phyloP scores from a whole-genome alignment of 2,797 vertebrate genomes.

The Ficedula albicollis region DNA sequence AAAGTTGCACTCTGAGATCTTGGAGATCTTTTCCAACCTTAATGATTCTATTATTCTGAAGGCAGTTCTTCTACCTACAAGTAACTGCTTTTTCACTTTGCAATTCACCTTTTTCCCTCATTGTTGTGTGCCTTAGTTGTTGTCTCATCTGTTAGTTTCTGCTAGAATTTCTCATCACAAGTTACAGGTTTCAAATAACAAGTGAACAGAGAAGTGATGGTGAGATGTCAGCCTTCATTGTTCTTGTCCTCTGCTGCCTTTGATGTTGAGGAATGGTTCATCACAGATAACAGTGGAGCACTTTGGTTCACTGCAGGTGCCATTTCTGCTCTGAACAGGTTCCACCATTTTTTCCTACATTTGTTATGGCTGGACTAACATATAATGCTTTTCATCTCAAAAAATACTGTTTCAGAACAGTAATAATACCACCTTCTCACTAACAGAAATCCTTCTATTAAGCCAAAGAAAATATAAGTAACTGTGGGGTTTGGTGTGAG shows the following conservation, averaged over 20 bases:
- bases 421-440: not conserved
- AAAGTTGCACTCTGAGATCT: not conserved
- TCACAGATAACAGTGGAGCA: not conserved
- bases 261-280: not conserved
- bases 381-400: not conserved
- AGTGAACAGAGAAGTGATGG: not conserved
- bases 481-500: not conserved
- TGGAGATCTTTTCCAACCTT: not conserved
- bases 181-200: not conserved
- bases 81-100: not conserved
- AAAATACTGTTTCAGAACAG: not conserved
- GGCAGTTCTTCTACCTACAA: not conserved
- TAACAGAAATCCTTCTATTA: not conserved
- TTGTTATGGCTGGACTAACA: not conserved
- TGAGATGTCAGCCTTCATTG: not conserved
- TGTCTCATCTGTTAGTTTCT: not conserved
- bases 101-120: not conserved
- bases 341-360: not conserved
- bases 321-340: not conserved
- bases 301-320: not conserved
- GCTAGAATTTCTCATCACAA: not conserved
- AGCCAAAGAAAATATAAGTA: not conserved
- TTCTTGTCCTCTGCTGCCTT: not conserved
- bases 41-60: not conserved
- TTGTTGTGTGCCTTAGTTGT: not conserved